Base-by-base conservation (phyloP, 2,888 invertebrate genomes). In the Phyllotreta cruciferae region DNA sequence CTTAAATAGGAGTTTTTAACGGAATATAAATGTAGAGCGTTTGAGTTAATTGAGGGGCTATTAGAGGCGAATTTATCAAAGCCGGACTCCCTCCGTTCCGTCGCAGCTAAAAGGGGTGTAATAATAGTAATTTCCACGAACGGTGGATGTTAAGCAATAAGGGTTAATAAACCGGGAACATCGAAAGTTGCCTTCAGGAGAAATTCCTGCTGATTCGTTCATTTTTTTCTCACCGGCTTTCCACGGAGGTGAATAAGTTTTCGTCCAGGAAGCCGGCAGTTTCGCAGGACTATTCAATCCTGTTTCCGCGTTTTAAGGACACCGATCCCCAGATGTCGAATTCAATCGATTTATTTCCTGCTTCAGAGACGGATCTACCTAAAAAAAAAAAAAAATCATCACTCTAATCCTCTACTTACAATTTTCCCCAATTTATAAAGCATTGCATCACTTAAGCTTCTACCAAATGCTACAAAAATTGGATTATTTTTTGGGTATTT, bases 221-320 rank as follows among this genome's bases (percentile, higher is more conserved):
- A 24, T 24, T 24, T n/a, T n/a, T n/a, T 39, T 58, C 52, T 58
- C 47, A 35, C 24, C 24, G 35, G 37, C 11, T 60, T 50, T 52
- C 39, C 42, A 6, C 9, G 34, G 10, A 41, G 49, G 13, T 34
- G 53, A 62, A n/a, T n/a, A 60, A 56, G 53, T 62, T 63, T 66
- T 60, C 60, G 62, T 60, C 57, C 47, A 37, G 53, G 54, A 66
- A 66, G 53, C 62, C 56, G 49, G 54, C 13, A 52, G 66, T 54
- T 54, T 54, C 34, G 45, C 41, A 52, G 54, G 60, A 55, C 53
- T 60, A 42, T 66, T 60, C 45, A 54, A 9, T 49, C 41, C 56
- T 53, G 56, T 63, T 65, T 62, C 34, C 50, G 60, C 49, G 57
- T 60, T 66, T 66, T 49, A 62, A 55, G 58, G 60, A 41, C 47